Evolutionary conservation across 2,113 vertebrate genomes (phyloP).

Genomic region (Anser brachyrhynchus): DNA sequence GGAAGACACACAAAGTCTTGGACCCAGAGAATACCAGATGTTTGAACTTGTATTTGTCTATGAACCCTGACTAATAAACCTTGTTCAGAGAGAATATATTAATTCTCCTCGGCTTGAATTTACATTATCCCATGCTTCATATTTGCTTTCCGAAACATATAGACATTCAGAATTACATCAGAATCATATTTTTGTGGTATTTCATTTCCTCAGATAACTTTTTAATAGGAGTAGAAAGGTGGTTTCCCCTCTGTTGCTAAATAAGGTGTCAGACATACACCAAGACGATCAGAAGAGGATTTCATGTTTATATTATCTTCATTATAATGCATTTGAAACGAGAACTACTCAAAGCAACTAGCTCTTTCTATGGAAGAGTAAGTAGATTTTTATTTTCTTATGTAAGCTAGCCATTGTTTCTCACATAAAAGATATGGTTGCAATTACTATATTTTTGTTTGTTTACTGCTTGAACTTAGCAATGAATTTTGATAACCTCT

Average conservation of each 20-base stretch:
- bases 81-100: not conserved
- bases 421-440: not conserved
- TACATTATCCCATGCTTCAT: not conserved
- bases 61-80: not conserved
- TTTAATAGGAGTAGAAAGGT: not conserved
- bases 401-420: not conserved
- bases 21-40: not conserved
- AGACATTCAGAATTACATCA: not conserved
- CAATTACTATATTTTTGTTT: not conserved
- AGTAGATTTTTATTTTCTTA: not conserved
- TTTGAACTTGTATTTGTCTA: not conserved
- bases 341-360: not conserved
- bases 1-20: not conserved
- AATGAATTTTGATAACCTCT: not conserved
- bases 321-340: not conserved
- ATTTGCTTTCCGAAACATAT: not conserved
- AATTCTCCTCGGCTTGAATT: not conserved
- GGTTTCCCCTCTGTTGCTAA: not conserved
- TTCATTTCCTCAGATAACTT: not conserved
- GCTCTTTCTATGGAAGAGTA: not conserved
- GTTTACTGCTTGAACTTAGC: not conserved
- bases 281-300: not conserved
- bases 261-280: not conserved
- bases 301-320: not conserved
- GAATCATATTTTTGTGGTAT: not conserved